Conservation (phyloP, 2,113 vertebrate genomes). For the Notarius quadriscutis region DNA sequence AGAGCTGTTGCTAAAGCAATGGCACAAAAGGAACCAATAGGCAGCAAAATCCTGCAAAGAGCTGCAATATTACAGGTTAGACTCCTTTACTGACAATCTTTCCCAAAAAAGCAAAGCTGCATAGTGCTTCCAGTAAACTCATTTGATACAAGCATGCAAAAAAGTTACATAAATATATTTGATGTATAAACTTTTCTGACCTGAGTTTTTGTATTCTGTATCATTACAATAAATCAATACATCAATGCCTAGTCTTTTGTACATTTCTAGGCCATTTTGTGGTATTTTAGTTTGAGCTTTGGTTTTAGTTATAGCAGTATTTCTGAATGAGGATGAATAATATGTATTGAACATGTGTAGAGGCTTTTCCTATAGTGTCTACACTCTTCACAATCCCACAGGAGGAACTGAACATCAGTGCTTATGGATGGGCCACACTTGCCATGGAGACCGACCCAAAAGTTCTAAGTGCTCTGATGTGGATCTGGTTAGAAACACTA, state of each 20-base stretch:
- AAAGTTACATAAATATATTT: too few relatives aligned
- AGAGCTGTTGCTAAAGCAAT: constrained; percentile 71
- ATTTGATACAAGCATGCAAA: neutral
- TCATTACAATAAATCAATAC: too few relatives aligned
- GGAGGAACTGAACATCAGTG: constrained; percentile 76
- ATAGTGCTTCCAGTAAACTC: neutral
- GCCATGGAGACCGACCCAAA: constrained; percentile 72
- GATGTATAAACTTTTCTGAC: too few relatives aligned
- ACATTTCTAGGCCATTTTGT: too few relatives aligned
- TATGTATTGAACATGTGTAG: neutral
- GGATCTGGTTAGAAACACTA: constrained; percentile 76
- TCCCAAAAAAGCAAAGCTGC: neutral
- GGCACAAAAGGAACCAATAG: constrained; percentile 64
- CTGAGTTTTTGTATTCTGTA: too few relatives aligned
- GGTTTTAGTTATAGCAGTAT: too few relatives aligned
- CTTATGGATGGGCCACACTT: constrained; percentile 75
- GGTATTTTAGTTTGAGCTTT: too few relatives aligned
- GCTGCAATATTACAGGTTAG: constrained; percentile 70
- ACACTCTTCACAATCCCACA: constrained; percentile 44
- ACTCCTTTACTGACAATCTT: neutral
- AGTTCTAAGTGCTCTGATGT: constrained; percentile 74
- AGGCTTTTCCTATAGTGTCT: neutral
- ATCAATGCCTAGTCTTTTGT: too few relatives aligned
- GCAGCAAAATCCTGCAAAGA: constrained; percentile 63
- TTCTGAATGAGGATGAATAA: neutral